These are phyloP conservation scores for Nomada fucata DNA, from an alignment of 2,888 invertebrate species.

Conservation along the genomic window DNA sequence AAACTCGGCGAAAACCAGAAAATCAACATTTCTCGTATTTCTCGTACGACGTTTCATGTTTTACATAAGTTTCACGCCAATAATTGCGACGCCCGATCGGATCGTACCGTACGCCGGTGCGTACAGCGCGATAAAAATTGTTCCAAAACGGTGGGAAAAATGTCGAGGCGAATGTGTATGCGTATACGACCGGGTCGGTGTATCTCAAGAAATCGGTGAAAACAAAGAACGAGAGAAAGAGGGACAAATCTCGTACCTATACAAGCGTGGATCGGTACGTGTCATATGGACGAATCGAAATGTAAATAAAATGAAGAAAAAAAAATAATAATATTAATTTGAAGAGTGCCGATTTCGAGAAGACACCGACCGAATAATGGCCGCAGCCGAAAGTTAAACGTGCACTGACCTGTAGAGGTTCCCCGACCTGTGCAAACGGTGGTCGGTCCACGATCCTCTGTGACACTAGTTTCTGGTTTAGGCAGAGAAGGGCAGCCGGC, in stretches of 20 bases:
- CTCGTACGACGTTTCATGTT: background rate
- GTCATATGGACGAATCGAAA: too few species aligned
- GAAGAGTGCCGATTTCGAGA: background rate
- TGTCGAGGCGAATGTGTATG: too few species aligned
- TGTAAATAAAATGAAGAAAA: too few species aligned
- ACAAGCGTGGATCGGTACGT: too few species aligned
- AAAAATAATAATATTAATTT: background rate
- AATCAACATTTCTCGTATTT: conserved; percentile 19
- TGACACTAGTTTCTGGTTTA: conserved; percentile 57
- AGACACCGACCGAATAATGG: background rate
- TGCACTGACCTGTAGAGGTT: conserved; percentile 62
- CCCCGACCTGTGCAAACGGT: conserved; percentile 47
- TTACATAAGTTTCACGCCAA: background rate
- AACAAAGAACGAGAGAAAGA: too few species aligned
- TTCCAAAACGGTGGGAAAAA: too few species aligned
- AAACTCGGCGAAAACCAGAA: conserved; percentile 22
- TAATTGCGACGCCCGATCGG: background rate
- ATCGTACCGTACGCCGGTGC: background rate
- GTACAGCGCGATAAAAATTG: too few species aligned
- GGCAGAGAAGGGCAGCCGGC: conserved; percentile 60
- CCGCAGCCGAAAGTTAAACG: conserved; percentile 33
- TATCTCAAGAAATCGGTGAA: too few species aligned
- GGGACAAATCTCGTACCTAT: too few species aligned
- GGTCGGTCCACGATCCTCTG: conserved; percentile 44
- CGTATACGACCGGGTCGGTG: too few species aligned